A percentile compares a stretch with the other conserved stretches of the same genome.
Evolutionary conservation across 2,113 vertebrate genomes (phyloP).

Genomic region (Scomber colias): DNA sequence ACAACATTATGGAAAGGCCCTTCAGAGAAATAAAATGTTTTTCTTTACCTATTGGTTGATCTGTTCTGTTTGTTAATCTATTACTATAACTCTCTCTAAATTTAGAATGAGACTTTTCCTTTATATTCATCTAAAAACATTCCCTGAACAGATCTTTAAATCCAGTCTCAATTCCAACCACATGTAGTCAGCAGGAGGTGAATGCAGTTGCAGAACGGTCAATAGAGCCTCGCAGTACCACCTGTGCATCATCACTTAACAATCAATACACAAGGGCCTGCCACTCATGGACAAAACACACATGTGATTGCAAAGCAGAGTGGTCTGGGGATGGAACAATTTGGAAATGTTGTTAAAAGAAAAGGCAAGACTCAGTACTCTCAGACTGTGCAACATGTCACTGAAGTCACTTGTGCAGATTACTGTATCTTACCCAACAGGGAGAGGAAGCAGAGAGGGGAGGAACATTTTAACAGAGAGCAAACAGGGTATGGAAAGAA

Average conservation of each 20-base stretch:
- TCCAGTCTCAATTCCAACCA: background rate
- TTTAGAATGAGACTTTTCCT: too few relatives aligned
- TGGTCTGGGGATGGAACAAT: constrained; percentile 4
- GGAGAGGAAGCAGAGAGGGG: background rate
- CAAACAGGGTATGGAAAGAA: constrained; percentile 15
- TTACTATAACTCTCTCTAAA: too few relatives aligned
- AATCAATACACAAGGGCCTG: constrained; percentile 36
- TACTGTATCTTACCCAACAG: constrained; percentile 13
- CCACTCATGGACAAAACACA: constrained; percentile 8
- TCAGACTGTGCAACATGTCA: background rate
- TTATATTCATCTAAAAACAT: too few relatives aligned
- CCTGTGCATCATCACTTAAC: constrained; percentile 32
- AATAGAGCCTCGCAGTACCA: constrained; percentile 7
- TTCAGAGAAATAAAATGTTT: too few relatives aligned
- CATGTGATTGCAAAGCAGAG: constrained; percentile 12
- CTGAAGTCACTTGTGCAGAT: constrained; percentile 2
- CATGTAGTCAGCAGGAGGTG: background rate
- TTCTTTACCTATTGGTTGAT: too few relatives aligned
- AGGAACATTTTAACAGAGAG: constrained; percentile 24
- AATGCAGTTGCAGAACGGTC: background rate
- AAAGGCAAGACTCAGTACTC: constrained; percentile 1
- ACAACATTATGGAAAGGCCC: too few relatives aligned
- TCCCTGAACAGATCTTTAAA: too few relatives aligned
- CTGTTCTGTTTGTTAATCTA: too few relatives aligned
- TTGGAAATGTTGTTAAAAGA: constrained; percentile 14